These are phyloP conservation scores for Syngnathus typhle DNA, from an alignment of 2,113 vertebrate genomes.

Conservation along the genomic window DNA sequence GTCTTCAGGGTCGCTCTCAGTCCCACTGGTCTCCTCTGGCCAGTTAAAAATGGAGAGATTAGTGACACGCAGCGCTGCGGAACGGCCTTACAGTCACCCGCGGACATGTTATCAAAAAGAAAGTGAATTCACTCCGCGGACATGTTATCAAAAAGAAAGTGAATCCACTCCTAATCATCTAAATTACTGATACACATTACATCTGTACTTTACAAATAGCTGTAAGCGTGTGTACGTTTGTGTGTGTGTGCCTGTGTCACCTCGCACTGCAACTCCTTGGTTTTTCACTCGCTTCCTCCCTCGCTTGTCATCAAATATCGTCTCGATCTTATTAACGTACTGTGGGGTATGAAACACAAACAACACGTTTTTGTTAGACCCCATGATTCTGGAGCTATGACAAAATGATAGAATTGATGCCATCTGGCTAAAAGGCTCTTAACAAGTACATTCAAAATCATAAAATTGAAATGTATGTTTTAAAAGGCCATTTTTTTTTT, in stretches of 20 bases:
- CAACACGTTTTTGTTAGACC: conserved; percentile 11
- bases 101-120: not conserved
- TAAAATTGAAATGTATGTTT: not conserved
- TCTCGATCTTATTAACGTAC: conserved; percentile 87
- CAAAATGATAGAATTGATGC: conserved; percentile 22
- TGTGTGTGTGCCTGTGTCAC: conserved; percentile 56
- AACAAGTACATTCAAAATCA: not conserved
- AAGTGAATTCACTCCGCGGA: conserved; percentile 22
- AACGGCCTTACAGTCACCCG: conserved; percentile 29
- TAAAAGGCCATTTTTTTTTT: not conserved
- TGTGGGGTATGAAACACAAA: conserved; percentile 51
- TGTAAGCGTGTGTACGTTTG: not conserved
- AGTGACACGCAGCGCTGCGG: conserved; percentile 23
- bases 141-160: not conserved
- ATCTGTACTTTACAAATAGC: not conserved
- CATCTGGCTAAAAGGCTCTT: too few relatives aligned
- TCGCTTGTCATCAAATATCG: conserved; percentile 89
- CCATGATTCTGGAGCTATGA: conserved; percentile 31
- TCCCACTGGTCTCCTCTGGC: conserved; percentile 89
- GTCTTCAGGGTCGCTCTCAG: conserved; percentile 90
- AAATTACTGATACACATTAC: too few relatives aligned
- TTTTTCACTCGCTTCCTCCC: conserved; percentile 86
- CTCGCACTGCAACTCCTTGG: conserved; percentile 71
- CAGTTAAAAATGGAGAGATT: conserved; percentile 27
- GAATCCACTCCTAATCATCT: too few relatives aligned